Evolutionary conservation across 2,797 vertebrate genomes (phyloP), one percentile per base, ranked within the genome.

Genomic region (Strix occidentalis): DNA sequence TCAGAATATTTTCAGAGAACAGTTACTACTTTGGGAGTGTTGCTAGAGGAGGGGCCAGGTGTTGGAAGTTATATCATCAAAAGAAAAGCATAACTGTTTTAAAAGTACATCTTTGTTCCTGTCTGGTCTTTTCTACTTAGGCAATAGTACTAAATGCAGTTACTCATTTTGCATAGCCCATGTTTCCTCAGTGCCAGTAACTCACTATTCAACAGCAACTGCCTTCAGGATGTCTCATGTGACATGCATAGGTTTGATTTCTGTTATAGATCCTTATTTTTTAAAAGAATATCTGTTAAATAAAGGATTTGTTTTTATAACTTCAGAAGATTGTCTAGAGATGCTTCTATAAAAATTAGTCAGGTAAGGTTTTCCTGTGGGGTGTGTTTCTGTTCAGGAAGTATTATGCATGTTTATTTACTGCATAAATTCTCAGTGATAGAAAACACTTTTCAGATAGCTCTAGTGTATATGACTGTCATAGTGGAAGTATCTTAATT

Each of bases 281-380:
- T 70, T 5, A 7, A 39, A 78, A 76, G 41, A 91, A 41, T 61
- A 46, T 8, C 39, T 90, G 74, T 93, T 94, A 91, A 97, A 97
- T 96, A 97, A 97, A 95, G 41, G 26, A 78, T 77, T 89, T 92
- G 57, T 35, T 96, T 96, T 95, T 96, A 57, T 75, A 89, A 89
- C 28, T 95, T 89, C 35, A 58, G n/a, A 75, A 91, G 23, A 23
- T 60, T 90, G 84, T 77, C 65, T 72, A 75, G 77, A 80, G 53
- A 33, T 64, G 35, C 25, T 86, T 91, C n/a, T 63, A 26, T 80
- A 64, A 72, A 82, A 66, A 17, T 85, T 41, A 90, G 14, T n/a
- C 53, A 54, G 63, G 83, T 70, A 50, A 56, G 18, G 31, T 66
- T 92, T 93, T 87, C 89, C 71, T 41, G 17, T 43, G 28, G 53